These are phyloP conservation scores for Ceyx melanurus DNA, from an alignment of 2,113 vertebrate species.

Conservation along the genomic window DNA sequence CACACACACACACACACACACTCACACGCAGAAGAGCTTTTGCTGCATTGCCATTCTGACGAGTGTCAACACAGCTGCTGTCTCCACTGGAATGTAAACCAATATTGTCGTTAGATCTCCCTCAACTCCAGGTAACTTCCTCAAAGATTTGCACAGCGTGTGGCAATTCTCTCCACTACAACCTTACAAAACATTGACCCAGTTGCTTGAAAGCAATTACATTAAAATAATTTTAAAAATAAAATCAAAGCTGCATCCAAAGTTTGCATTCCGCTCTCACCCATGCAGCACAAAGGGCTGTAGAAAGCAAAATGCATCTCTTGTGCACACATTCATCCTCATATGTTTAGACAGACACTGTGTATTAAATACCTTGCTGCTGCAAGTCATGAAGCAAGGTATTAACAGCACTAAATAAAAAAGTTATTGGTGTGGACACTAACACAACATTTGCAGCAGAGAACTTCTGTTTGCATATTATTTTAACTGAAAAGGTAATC, in stretches of 20 bases:
- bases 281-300: not conserved
- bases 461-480: not conserved
- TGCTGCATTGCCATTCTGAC: conserved; percentile 43
- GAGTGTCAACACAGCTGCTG: conserved; percentile 80
- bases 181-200: not conserved
- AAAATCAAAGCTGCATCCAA: not conserved
- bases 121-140: conserved; percentile 72
- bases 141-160: conserved; percentile 52
- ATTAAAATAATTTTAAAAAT: not conserved
- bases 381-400: not conserved
- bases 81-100: conserved; percentile 80
- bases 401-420: not conserved
- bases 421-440: not conserved
- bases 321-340: not conserved
- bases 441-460: not conserved
- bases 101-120: conserved; percentile 77
- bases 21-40: not conserved
- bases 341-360: not conserved
- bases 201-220: not conserved
- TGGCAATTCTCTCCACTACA: not conserved
- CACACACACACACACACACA: not conserved
- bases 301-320: not conserved
- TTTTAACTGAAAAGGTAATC: not conserved
- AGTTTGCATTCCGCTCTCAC: rapidly evolving
- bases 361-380: not conserved